phyloP scores from a whole-genome alignment of 1,140 invertebrate species.

The Drosophila suzukii region DNA sequence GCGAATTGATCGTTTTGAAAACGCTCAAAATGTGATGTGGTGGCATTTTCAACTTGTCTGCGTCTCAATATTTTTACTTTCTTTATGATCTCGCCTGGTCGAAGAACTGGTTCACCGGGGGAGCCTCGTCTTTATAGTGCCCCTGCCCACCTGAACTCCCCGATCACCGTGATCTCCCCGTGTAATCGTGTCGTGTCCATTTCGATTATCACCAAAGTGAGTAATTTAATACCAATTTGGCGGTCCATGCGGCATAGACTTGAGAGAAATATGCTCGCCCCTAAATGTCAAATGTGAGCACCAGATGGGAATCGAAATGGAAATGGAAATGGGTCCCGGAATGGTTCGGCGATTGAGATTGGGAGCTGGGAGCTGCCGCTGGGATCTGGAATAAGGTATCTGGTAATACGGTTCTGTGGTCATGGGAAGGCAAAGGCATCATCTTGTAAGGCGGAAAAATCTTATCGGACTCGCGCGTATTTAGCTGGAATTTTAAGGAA shows the following conservation, averaged over 20 bases:
- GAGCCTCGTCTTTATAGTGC: constrained; percentile 8
- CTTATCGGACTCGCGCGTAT: constrained; percentile 71
- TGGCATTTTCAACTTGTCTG: constrained; percentile 84
- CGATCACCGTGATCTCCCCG: not conserved
- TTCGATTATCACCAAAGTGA: constrained; percentile 84
- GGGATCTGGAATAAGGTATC: constrained; percentile 12
- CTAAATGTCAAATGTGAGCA: constrained; percentile 82
- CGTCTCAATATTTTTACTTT: constrained; percentile 83
- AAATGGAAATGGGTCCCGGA: constrained; percentile 44
- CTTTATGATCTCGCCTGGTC: constrained; percentile 64
- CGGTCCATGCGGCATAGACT: constrained; percentile 69
- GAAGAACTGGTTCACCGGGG: constrained; percentile 72
- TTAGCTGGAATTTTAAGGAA: constrained; percentile 74
- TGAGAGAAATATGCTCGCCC: constrained; percentile 78
- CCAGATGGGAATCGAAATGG: constrained; percentile 60
- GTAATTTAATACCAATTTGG: constrained; percentile 84
- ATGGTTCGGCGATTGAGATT: constrained; percentile 37
- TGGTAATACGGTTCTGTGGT: not conserved
- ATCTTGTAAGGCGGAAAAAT: constrained; percentile 60
- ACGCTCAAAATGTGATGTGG: constrained; percentile 84
- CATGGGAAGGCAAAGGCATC: not conserved
- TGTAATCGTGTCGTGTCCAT: constrained; percentile 81
- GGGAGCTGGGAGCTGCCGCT: constrained; percentile 33
- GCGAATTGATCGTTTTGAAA: constrained; percentile 84
- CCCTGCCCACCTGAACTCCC: constrained; percentile 4